Evolutionary conservation across 2,113 vertebrate species (phyloP), one percentile per base, ranked within the genome.

Genomic region (Lucifuga dentata): DNA sequence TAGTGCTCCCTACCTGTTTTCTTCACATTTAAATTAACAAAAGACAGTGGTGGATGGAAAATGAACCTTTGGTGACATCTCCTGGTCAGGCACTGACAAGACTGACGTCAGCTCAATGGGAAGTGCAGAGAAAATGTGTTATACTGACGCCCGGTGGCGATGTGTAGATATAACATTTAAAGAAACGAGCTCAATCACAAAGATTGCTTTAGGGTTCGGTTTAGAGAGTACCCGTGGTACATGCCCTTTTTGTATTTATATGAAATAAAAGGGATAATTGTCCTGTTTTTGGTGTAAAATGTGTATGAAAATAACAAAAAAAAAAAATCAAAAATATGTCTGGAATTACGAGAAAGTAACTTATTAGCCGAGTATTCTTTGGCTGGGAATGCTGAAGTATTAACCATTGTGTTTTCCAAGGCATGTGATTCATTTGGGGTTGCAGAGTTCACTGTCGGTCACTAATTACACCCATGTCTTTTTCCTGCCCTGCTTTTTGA

Each of bases 401-500:
- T 41, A 41, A 49, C 8, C 57, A 58, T 61, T 78, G 72, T 86
- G 50, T 71, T 77, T 60, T 78, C 48, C 45, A 76, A 46, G 26
- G 53, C 65, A 33, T 81, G 49, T 73, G 57, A 66, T 72, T 76
- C 40, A 68, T 4, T 17, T 38, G 35, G 19, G 73, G 55, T 65
- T 68, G 26, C 16, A 20, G 65, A 50, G 56, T 74, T 86, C 66
- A 59, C 21, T 50, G 12, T 1, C 15, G 67, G 69, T 74, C 61
- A 45, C 19, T 2, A 0, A 16, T 67, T 76, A 81, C 61, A 60
- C 43, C 51, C 26, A 63, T 33, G 39, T 67, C 51, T 81, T 60
- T 84, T 84, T 83, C 74, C 80, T 29, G 26, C 64, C 56, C 40
- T 50, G 57, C 64, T 38, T 15, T 78, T 48, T 17, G 64, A 78